phyloP scores from a whole-genome alignment of 1,140 invertebrate species.

The Neelides sp. region DNA sequence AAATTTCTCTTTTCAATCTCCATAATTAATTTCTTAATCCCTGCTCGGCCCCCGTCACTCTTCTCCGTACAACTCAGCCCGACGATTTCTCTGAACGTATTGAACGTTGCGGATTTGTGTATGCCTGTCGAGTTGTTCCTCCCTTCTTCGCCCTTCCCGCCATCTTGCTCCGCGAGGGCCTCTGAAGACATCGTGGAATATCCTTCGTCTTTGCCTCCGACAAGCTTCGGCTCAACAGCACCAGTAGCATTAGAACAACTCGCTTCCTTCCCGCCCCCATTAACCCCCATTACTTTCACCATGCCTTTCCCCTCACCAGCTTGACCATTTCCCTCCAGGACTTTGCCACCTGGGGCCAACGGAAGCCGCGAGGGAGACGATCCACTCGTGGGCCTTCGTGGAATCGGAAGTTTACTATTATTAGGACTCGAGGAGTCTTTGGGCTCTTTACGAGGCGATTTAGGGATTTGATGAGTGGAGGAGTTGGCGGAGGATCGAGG shows the following conservation, averaged over 20 bases:
- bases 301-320: too few species aligned
- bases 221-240: background rate
- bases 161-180: conserved; percentile 26
- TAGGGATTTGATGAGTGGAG: background rate
- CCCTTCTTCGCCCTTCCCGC: too few species aligned
- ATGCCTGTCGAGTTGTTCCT: too few species aligned
- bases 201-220: conserved; percentile 25
- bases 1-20: too few species aligned
- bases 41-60: too few species aligned
- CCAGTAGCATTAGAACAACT: background rate
- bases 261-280: too few species aligned
- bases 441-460: background rate
- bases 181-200: conserved; percentile 29
- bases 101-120: conserved; percentile 27
- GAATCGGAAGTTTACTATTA: conserved; percentile 8
- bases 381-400: background rate
- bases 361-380: background rate
- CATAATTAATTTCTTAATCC: too few species aligned
- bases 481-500: background rate
- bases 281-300: background rate
- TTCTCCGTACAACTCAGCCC: conserved; percentile 11
- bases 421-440: background rate
- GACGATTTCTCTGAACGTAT: conserved; percentile 22
- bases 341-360: too few species aligned
- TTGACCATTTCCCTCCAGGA: too few species aligned